Base-by-base conservation (phyloP, 2,888 invertebrate genomes). In the Lepidocyrtinus sp. region DNA sequence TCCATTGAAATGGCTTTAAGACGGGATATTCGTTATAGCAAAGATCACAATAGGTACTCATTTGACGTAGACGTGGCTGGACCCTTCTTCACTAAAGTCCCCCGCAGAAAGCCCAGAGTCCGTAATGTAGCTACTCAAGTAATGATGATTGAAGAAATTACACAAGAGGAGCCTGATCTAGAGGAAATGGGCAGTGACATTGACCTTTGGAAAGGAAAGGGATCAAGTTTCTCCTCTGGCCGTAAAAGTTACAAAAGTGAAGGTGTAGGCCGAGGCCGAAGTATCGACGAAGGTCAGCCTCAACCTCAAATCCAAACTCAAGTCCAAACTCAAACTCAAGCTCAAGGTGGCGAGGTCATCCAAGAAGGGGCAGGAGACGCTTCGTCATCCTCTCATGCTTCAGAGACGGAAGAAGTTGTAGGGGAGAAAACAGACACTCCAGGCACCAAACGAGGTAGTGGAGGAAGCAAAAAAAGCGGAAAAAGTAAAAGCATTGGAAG, bases 51-150 rank as follows among this genome's bases (percentile, higher is more conserved):
- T 15, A 19, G 78, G 1, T 78, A 36, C 22, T 78, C 78, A 2
- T 78, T 78, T 26, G 78, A 78, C 19, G 78, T 78, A 0, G 72
- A 78, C 24, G 78, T 78, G 1, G 17, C n/a, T 0, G 78, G 78
- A 1, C 78, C 78, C 5, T 63, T 78, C 15, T 19, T 64, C 1
- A 70, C 12, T 15, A 22, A 15, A 1, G 9, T 50, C 0, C 50
- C 26, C 27, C 25, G 19, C 1, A 26, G 1, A 3, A 36, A 5
- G 1, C 64, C 68, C 7, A 62, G 12, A 21, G 19, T 73, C 36
- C 45, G 73, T 0, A 65, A 21, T 55, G 36, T 78, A 24, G 78
- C 26, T 1, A 68, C 63, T 9, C 78, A 73, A 62, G 72, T 25
- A 1, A 26, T 73, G 64, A 1, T 73, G 25, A 25, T 72, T 24